phyloP scores from a whole-genome alignment of 2,888 invertebrate species.

The Lasioglossum leucozonium region DNA sequence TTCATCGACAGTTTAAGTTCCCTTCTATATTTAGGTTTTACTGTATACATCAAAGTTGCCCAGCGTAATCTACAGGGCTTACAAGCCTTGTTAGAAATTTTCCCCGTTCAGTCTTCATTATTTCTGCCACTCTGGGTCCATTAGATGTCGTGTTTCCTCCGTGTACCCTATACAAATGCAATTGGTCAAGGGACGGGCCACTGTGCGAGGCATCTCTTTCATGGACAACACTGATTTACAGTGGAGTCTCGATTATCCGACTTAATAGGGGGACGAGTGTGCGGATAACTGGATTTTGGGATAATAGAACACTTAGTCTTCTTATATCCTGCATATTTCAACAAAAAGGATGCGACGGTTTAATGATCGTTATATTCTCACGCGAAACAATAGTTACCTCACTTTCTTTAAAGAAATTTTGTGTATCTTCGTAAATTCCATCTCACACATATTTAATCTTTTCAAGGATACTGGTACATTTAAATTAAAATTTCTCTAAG shows the following conservation, averaged over 20 bases:
- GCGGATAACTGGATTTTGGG: neutral
- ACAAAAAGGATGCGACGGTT: neutral
- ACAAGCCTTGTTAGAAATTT: slow-evolving; percentile 5
- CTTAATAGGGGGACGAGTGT: neutral
- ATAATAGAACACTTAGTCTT: neutral
- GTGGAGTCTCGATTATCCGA: neutral
- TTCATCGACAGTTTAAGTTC: neutral
- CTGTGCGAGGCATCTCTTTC: neutral
- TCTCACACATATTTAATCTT: neutral
- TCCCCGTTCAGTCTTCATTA: slow-evolving; percentile 12
- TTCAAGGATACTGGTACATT: neutral
- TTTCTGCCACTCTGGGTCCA: slow-evolving; percentile 4
- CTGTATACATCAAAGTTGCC: neutral
- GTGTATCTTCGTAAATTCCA: neutral
- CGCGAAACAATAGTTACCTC: neutral
- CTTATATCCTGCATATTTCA: neutral
- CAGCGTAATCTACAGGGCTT: slow-evolving; percentile 8
- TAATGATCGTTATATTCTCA: neutral
- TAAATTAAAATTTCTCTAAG: neutral
- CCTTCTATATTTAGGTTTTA: neutral
- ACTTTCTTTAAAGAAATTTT: neutral
- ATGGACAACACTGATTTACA: slow-evolving; percentile 8
- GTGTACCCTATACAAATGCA: slow-evolving; percentile 13
- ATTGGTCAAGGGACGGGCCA: neutral
- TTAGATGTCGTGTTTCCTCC: neutral